These are phyloP conservation scores for Tholera decimalis DNA, from an alignment of 2,888 invertebrate genomes.

Conservation along the genomic window DNA sequence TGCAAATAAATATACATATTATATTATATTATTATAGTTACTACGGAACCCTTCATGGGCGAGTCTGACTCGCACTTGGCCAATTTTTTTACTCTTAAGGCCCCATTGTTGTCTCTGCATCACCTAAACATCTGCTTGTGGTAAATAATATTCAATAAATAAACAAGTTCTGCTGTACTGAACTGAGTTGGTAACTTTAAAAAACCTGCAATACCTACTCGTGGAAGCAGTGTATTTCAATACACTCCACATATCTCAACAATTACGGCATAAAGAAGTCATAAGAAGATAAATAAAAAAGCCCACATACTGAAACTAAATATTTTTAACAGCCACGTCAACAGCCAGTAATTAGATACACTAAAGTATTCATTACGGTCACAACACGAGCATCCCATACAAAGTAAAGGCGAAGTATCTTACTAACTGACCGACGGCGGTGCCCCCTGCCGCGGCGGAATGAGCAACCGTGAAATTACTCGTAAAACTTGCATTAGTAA, in stretches of 20 bases:
- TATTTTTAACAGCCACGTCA: slow-evolving; percentile 41
- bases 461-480: slow-evolving; percentile 89
- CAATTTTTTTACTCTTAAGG: too few species aligned
- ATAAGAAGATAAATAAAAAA: slow-evolving; percentile 3
- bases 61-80: too few species aligned
- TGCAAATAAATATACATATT: too few species aligned
- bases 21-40: too few species aligned
- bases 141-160: too few species aligned
- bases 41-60: too few species aligned
- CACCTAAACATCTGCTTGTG: too few species aligned
- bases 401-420: slow-evolving; percentile 48
- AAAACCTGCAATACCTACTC: neutral
- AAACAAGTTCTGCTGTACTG: neutral
- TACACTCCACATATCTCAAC: neutral
- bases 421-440: slow-evolving; percentile 51
- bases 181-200: neutral
- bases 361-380: slow-evolving; percentile 62
- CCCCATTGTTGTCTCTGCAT: too few species aligned
- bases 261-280: neutral
- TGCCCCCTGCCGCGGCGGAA: slow-evolving; percentile 80
- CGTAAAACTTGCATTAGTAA: slow-evolving; percentile 89
- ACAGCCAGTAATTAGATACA: slow-evolving; percentile 57
- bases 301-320: slow-evolving; percentile 26
- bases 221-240: neutral
- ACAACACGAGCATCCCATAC: slow-evolving; percentile 51